Percentiles rank a stretch among this genome's conserved stretches.
These are phyloP conservation scores for Autographa gamma DNA, from an alignment of 2,888 invertebrate species.

Conservation along the genomic window DNA sequence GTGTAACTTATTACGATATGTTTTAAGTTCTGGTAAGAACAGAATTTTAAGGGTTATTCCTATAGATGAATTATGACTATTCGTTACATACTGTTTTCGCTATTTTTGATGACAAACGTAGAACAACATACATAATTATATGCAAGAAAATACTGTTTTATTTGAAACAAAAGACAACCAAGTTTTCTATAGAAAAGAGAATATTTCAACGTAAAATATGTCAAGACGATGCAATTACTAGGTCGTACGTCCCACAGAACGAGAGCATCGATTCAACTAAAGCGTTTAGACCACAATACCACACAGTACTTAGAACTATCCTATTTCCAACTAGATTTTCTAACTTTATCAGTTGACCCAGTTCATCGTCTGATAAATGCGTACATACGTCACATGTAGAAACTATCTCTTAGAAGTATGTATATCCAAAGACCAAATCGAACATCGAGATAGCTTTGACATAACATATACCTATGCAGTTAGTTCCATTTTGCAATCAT, in stretches of 20 bases:
- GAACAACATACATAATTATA: no score
- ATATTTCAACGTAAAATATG: neutral
- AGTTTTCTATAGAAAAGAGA: neutral
- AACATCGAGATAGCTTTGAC: neutral
- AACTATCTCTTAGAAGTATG: neutral
- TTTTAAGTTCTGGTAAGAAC: neutral
- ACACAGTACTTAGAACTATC: conserved; percentile 21
- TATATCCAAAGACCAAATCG: neutral
- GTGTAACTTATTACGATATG: conserved; percentile 20
- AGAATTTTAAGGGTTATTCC: neutral
- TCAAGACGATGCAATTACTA: neutral
- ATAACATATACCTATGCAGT: neutral
- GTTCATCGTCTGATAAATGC: conserved; percentile 1
- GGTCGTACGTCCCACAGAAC: neutral
- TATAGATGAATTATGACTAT: no score
- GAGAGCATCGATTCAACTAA: conserved; percentile 12
- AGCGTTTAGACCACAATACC: conserved; percentile 32
- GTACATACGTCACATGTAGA: neutral
- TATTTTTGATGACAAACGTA: no score
- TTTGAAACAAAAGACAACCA: no score
- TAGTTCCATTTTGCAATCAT: neutral
- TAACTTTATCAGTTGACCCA: conserved; percentile 5
- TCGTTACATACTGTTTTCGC: no score
- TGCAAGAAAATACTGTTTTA: no score
- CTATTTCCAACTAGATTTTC: conserved; percentile 28